These are phyloP conservation scores for Brenthis hecate DNA, from an alignment of 2,888 invertebrate genomes.

Conservation along the genomic window DNA sequence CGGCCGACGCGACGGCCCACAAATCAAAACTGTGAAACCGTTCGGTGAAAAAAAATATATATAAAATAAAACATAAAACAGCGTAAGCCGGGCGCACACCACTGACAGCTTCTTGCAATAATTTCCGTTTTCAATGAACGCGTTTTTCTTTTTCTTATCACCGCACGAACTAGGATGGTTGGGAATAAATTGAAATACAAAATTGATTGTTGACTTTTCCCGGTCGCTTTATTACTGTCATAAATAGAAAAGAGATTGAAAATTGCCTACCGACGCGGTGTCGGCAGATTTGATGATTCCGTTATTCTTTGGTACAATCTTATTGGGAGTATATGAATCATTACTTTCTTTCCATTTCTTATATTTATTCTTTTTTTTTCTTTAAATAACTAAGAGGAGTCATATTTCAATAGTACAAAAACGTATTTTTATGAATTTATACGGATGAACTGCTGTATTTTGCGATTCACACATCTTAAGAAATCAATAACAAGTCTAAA, in stretches of 20 bases:
- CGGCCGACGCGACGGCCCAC: slow-evolving; percentile 59
- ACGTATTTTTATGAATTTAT: too few species aligned
- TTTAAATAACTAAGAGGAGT: not conserved
- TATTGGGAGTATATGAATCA: slow-evolving; percentile 49
- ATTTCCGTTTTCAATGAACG: slow-evolving; percentile 82
- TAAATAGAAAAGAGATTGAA: slow-evolving; percentile 81
- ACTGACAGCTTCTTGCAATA: slow-evolving; percentile 82
- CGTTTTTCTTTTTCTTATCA: slow-evolving; percentile 82
- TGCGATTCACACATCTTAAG: too few species aligned
- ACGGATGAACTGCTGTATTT: too few species aligned
- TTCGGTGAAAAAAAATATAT: slow-evolving; percentile 55
- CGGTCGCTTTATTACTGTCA: slow-evolving; percentile 81
- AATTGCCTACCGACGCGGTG: slow-evolving; percentile 70
- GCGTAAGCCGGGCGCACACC: slow-evolving; percentile 70
- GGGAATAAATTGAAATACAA: slow-evolving; percentile 83
- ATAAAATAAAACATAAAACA: slow-evolving; percentile 57
- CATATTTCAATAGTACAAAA: not conserved
- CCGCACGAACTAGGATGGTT: slow-evolving; percentile 80
- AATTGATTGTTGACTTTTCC: slow-evolving; percentile 83
- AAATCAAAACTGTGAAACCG: slow-evolving; percentile 71
- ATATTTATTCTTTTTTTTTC: not conserved
- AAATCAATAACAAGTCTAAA: too few species aligned
- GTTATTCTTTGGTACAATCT: slow-evolving; percentile 56
- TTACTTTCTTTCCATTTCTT: slow-evolving; percentile 38
- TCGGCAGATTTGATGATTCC: slow-evolving; percentile 61